Conservation (phyloP, 2,888 invertebrate species). For the Apamea monoglypha region DNA sequence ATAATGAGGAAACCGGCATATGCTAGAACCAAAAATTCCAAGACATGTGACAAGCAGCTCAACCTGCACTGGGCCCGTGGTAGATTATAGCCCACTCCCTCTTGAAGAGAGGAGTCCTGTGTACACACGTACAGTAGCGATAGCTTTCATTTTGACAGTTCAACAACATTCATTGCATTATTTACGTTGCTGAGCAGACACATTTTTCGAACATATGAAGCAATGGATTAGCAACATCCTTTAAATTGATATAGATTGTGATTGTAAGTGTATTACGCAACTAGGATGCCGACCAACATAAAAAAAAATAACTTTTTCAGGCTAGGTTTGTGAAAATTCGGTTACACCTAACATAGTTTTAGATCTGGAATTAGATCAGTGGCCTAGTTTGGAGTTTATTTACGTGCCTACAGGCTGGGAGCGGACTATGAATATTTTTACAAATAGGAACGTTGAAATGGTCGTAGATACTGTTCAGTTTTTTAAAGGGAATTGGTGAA, state of each 20-base stretch:
- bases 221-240: too few relatives aligned
- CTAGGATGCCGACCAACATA: background rate
- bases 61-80: too few relatives aligned
- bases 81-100: too few relatives aligned
- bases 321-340: constrained; percentile 35
- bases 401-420: constrained; percentile 24
- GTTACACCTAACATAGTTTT: constrained; percentile 47
- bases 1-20: too few relatives aligned
- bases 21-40: too few relatives aligned
- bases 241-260: too few relatives aligned
- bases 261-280: background rate
- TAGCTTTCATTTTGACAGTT: background rate
- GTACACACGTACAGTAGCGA: too few relatives aligned
- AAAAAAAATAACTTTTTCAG: constrained; percentile 16
- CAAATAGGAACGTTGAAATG: constrained; percentile 28
- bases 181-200: too few relatives aligned
- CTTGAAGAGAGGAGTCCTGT: too few relatives aligned
- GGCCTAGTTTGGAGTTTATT: constrained; percentile 51
- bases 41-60: too few relatives aligned
- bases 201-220: too few relatives aligned
- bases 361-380: constrained; percentile 46
- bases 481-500: background rate
- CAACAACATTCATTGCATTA: too few relatives aligned
- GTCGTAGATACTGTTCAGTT: background rate
- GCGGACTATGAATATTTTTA: constrained; percentile 27